phyloP scores from a whole-genome alignment of 1,140 invertebrate genomes.

The Gonioctena quinquepunctata region DNA sequence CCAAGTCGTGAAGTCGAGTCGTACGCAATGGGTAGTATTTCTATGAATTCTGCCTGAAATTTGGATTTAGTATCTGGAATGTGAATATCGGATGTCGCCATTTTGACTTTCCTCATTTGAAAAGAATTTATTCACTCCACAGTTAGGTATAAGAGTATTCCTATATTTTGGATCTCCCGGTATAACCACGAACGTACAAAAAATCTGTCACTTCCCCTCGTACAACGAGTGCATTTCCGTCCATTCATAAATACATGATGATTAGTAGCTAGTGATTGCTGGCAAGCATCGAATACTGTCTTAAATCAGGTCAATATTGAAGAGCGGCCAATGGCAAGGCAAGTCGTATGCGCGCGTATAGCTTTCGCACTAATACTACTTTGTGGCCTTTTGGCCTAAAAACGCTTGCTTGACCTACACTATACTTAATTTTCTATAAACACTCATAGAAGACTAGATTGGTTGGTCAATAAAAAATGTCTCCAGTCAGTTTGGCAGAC shows the following conservation, averaged over 20 bases:
- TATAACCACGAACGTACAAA: no score
- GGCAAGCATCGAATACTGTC: not conserved
- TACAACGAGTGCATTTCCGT: not conserved
- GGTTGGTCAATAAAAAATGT: not conserved
- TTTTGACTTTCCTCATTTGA: not conserved
- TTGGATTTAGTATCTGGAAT: no score
- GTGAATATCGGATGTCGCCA: no score
- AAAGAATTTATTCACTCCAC: not conserved
- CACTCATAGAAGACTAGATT: constrained; percentile 7
- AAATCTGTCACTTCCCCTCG: not conserved
- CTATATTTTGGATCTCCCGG: no score
- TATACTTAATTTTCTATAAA: constrained; percentile 14
- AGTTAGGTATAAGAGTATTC: not conserved
- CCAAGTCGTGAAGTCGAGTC: no score
- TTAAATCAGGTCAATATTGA: constrained; percentile 27
- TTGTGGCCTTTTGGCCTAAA: constrained; percentile 38
- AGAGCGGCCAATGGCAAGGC: constrained; percentile 16
- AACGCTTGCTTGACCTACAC: constrained; percentile 34
- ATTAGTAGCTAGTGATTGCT: constrained; percentile 6
- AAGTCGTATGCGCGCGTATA: not conserved
- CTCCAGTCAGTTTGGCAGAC: no score
- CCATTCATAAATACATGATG: constrained; percentile 8
- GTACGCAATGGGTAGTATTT: no score
- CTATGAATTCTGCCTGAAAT: no score
- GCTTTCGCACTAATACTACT: constrained; percentile 12